These are phyloP conservation scores for Volucella inflata DNA, from an alignment of 2,888 invertebrate genomes.

Conservation along the genomic window DNA sequence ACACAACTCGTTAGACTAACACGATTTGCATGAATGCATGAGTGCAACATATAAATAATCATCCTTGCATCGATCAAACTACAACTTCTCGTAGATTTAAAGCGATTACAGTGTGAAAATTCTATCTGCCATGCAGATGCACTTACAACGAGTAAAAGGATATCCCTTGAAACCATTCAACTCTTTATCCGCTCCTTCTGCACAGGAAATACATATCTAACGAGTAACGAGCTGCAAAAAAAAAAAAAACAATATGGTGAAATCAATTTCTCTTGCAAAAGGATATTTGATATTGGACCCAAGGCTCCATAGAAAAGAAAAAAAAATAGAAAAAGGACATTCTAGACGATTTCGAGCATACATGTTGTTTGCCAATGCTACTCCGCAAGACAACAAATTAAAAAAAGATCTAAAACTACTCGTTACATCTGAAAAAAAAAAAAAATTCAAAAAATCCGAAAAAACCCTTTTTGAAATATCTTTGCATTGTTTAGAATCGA, in stretches of 20 bases:
- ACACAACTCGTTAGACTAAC: slow-evolving; percentile 14
- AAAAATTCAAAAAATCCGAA: slow-evolving; percentile 17
- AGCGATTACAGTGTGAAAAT: slow-evolving; percentile 54
- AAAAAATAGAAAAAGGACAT: slow-evolving; percentile 18
- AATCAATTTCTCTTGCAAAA: slow-evolving; percentile 69
- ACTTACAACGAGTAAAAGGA: background rate
- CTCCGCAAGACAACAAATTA: slow-evolving; percentile 59
- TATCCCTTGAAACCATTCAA: slow-evolving; percentile 36
- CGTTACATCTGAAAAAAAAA: slow-evolving; percentile 7
- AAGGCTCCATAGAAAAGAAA: slow-evolving; percentile 12
- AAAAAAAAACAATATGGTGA: slow-evolving; percentile 62
- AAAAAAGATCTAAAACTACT: background rate
- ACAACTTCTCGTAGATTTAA: slow-evolving; percentile 39
- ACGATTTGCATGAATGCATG: slow-evolving; percentile 12
- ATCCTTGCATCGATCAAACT: slow-evolving; percentile 42
- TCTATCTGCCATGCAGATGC: background rate
- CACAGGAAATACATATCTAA: slow-evolving; percentile 67
- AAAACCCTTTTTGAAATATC: slow-evolving; percentile 49
- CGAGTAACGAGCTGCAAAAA: slow-evolving; percentile 43
- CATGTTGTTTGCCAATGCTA: slow-evolving; percentile 60
- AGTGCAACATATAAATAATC: slow-evolving; percentile 39
- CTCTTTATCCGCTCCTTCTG: slow-evolving; percentile 55
- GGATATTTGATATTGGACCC: slow-evolving; percentile 61
- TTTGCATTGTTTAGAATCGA: slow-evolving; percentile 61
- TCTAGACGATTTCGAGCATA: slow-evolving; percentile 37